Evolutionary conservation across 1,140 invertebrate species (phyloP).

Genomic region (Sycophaga agraensis): DNA sequence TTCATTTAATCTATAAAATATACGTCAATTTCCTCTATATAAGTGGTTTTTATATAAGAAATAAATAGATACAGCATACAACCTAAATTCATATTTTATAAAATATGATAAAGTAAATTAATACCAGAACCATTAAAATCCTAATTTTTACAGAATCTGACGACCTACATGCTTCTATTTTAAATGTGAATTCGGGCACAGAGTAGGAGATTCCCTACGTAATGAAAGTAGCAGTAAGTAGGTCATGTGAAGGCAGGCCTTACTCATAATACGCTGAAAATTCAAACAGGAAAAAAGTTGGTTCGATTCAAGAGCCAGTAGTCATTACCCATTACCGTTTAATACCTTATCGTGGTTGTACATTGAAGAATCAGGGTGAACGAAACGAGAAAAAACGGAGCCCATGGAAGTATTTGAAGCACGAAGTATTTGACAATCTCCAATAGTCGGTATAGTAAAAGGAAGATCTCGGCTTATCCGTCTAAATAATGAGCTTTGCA

Average conservation of each 20-base stretch:
- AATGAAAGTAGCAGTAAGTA: slow-evolving; percentile 16
- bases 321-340: slow-evolving; percentile 25
- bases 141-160: too few relatives aligned
- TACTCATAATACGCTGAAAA: slow-evolving; percentile 8
- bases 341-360: slow-evolving; percentile 15
- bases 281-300: slow-evolving; percentile 12
- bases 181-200: slow-evolving; percentile 3
- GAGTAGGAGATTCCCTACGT: background rate
- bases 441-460: background rate
- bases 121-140: too few relatives aligned
- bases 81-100: too few relatives aligned
- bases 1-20: too few relatives aligned
- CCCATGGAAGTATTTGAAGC: background rate
- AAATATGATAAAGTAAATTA: too few relatives aligned
- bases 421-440: slow-evolving; percentile 1
- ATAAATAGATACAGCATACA: too few relatives aligned
- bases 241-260: slow-evolving; percentile 2
- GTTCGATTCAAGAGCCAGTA: slow-evolving; percentile 9
- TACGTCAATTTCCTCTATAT: too few relatives aligned
- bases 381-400: background rate
- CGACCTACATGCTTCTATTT: too few relatives aligned
- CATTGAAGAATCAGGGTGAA: slow-evolving; percentile 13
- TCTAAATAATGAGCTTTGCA: background rate
- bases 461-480: background rate
- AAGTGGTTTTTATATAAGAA: too few relatives aligned